A percentile compares a stretch with the other conserved stretches of the same genome.
Evolutionary conservation across 1,140 invertebrate genomes (phyloP).

Genomic region (Pomacea maculata): DNA sequence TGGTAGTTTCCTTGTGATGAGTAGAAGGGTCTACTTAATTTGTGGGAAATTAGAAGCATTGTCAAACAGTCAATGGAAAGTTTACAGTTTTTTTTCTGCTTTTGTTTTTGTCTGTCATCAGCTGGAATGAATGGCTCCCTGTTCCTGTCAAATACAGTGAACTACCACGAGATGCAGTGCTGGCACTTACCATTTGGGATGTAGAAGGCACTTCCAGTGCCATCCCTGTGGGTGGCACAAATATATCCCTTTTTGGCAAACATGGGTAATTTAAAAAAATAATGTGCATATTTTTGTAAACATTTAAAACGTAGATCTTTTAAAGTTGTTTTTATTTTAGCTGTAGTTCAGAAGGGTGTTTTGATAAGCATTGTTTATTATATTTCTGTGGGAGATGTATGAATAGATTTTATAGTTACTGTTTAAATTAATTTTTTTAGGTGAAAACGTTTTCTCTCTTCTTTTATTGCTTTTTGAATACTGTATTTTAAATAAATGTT

Average conservation of each 20-base stretch:
- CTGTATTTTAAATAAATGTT: too few relatives aligned
- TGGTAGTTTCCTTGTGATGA: not conserved
- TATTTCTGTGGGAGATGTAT: too few relatives aligned
- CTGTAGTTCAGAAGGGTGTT: not conserved
- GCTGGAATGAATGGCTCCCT: conserved; percentile 98
- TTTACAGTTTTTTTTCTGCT: not conserved
- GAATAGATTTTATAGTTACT: too few relatives aligned
- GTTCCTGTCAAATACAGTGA: conserved; percentile 92
- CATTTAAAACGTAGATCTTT: not conserved
- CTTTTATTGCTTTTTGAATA: too few relatives aligned
- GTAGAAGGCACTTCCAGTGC: conserved; percentile 85
- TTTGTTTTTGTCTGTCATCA: conserved; percentile 58
- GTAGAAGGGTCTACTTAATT: not conserved
- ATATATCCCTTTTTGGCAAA: conserved; percentile 91
- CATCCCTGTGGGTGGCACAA: conserved; percentile 87
- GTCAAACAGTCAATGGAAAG: not conserved
- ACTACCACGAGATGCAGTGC: conserved; percentile 85
- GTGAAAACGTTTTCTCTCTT: too few relatives aligned
- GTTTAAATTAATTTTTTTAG: too few relatives aligned
- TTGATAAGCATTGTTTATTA: not conserved
- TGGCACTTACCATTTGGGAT: conserved; percentile 94
- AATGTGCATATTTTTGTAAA: not conserved
- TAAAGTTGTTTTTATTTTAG: conserved; percentile 4
- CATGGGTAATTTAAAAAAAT: conserved; percentile 65
- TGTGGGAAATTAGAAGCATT: not conserved